Evolutionary conservation across 2,888 invertebrate species (phyloP).

Genomic region (Lysandra bellargus): DNA sequence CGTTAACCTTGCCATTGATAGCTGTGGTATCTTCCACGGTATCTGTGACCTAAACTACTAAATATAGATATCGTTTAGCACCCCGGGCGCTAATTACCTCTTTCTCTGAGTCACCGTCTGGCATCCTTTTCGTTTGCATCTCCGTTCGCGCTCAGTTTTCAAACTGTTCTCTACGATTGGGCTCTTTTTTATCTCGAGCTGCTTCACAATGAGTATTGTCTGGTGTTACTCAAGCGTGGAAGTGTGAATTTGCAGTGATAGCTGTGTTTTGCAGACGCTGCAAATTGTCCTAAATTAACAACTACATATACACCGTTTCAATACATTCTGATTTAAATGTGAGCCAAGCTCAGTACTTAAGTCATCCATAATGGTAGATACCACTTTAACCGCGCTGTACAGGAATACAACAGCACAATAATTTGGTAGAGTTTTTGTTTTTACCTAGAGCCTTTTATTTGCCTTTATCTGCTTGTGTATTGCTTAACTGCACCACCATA

Average conservation of each 20-base stretch:
- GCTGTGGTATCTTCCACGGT: slow-evolving; percentile 24
- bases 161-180: slow-evolving; percentile 16
- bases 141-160: slow-evolving; percentile 28
- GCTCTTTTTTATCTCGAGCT: slow-evolving; percentile 15
- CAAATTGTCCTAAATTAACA: not conserved
- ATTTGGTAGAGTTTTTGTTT: too few species aligned
- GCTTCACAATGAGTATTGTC: slow-evolving; percentile 29
- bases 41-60: slow-evolving; percentile 37
- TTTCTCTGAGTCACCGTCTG: slow-evolving; percentile 56
- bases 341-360: too few species aligned
- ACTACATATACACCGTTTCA: not conserved
- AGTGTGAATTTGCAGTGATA: slow-evolving; percentile 21
- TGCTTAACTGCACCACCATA: not conserved
- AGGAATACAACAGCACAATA: too few species aligned
- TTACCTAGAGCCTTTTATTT: too few species aligned
- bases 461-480: too few species aligned
- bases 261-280: not conserved
- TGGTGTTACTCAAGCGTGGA: slow-evolving; percentile 23
- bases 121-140: slow-evolving; percentile 50
- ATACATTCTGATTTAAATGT: not conserved
- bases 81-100: slow-evolving; percentile 58
- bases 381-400: too few species aligned
- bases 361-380: too few species aligned
- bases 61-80: slow-evolving; percentile 52
- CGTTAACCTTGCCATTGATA: slow-evolving; percentile 25